These are phyloP conservation scores for Florisuga fusca DNA, from an alignment of 2,797 vertebrate species.

Conservation along the genomic window DNA sequence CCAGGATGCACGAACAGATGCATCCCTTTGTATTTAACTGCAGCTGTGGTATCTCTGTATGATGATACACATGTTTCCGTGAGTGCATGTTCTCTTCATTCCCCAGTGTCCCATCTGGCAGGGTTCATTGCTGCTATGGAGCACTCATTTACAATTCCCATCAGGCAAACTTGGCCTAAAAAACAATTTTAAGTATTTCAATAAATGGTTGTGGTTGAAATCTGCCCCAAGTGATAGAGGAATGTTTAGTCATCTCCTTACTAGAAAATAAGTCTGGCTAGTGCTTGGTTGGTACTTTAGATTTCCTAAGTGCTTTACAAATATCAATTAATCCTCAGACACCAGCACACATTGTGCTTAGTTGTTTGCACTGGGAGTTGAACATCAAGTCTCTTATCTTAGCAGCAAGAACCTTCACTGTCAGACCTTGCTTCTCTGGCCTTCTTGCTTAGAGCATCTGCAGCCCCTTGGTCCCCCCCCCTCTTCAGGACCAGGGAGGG, in stretches of 20 bases:
- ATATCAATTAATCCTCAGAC: conserved; percentile 9
- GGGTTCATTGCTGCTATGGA: conserved; percentile 12
- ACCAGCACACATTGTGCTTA: neutral
- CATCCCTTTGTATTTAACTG: neutral
- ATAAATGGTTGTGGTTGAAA: conserved; percentile 53
- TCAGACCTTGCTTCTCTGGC: neutral
- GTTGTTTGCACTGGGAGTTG: neutral
- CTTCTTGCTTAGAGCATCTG: neutral
- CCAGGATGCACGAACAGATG: neutral
- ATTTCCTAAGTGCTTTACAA: conserved; percentile 35
- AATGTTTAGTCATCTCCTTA: conserved; percentile 52
- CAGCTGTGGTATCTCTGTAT: conserved; percentile 32
- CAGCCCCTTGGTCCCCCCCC: neutral
- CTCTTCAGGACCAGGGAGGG: neutral
- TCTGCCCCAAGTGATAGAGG: conserved; percentile 19
- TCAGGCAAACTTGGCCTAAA: conserved; percentile 50
- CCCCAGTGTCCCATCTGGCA: conserved; percentile 36
- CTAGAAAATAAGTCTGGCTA: conserved; percentile 57
- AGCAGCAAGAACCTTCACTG: neutral
- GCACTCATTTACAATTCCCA: conserved; percentile 41
- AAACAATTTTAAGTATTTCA: conserved; percentile 41
- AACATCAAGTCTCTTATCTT: neutral
- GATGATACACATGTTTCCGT: conserved; percentile 2
- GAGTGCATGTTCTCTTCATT: neutral
- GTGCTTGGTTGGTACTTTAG: neutral